phyloP scores from a whole-genome alignment of 2,888 invertebrate species.

The Carpatolechia fugitivella region DNA sequence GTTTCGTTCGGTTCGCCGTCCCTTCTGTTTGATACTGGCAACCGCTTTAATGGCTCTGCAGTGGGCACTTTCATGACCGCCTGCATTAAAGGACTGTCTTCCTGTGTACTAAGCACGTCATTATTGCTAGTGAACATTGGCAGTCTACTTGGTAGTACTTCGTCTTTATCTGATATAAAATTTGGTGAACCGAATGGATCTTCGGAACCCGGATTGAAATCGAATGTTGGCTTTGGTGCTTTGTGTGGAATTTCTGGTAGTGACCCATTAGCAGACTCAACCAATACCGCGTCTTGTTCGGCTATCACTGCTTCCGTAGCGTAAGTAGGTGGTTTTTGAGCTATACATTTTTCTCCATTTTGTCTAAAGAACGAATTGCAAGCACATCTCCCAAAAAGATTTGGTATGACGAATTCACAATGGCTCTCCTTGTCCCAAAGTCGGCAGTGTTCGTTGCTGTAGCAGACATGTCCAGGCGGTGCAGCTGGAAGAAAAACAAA shows the following conservation, averaged over 20 bases:
- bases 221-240: slow-evolving; percentile 40
- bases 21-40: slow-evolving; percentile 58
- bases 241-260: slow-evolving; percentile 34
- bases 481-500: slow-evolving; percentile 82
- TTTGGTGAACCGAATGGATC: slow-evolving; percentile 41
- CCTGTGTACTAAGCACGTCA: slow-evolving; percentile 60
- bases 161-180: slow-evolving; percentile 42
- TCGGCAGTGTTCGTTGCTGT: slow-evolving; percentile 93
- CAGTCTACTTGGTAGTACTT: slow-evolving; percentile 55
- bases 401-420: slow-evolving; percentile 93
- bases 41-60: slow-evolving; percentile 53
- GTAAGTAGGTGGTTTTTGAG: slow-evolving; percentile 49
- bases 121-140: slow-evolving; percentile 59
- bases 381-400: slow-evolving; percentile 92
- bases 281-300: slow-evolving; percentile 51
- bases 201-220: slow-evolving; percentile 36
- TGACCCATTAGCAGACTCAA: slow-evolving; percentile 37
- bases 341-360: slow-evolving; percentile 82
- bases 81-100: slow-evolving; percentile 67
- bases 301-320: slow-evolving; percentile 63
- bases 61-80: slow-evolving; percentile 65
- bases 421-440: slow-evolving; percentile 90
- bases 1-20: slow-evolving; percentile 65
- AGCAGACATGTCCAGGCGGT: slow-evolving; percentile 91
- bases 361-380: slow-evolving; percentile 85